A percentile compares a stretch with the other conserved stretches of the same genome.
These are phyloP conservation scores for Pholis gunnellus DNA, from an alignment of 2,113 vertebrate species.

Conservation along the genomic window DNA sequence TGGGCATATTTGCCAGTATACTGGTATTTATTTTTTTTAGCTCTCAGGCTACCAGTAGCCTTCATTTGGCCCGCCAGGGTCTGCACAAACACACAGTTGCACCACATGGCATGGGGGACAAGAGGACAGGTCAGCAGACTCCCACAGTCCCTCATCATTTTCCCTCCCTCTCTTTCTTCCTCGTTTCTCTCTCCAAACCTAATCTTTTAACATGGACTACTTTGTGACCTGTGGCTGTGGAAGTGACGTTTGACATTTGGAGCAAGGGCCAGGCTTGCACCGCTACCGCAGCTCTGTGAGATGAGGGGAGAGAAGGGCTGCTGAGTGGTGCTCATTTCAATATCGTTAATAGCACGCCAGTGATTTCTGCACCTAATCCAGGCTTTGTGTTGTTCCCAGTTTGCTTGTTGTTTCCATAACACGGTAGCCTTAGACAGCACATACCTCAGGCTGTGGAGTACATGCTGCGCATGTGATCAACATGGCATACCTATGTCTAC, in stretches of 20 bases:
- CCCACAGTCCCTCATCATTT: not conserved
- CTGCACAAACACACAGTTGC: conserved; percentile 3
- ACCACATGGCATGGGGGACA: not conserved
- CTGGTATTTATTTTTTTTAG: conserved; percentile 40
- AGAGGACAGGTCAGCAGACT: conserved; percentile 6
- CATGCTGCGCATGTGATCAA: conserved; percentile 30
- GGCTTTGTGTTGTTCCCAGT: conserved; percentile 65
- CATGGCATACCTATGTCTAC: not conserved
- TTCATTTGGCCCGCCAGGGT: conserved; percentile 21
- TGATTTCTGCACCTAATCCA: conserved; percentile 78
- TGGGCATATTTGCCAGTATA: conserved; percentile 62
- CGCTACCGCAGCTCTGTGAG: conserved; percentile 23
- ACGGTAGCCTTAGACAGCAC: conserved; percentile 22
- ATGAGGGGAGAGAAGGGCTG: conserved; percentile 21
- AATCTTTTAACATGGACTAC: not conserved
- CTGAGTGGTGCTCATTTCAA: conserved; percentile 66
- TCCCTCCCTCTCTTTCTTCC: not conserved
- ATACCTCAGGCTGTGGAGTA: conserved; percentile 8
- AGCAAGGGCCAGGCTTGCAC: conserved; percentile 19
- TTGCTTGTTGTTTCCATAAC: conserved; percentile 59
- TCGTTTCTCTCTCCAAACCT: not conserved
- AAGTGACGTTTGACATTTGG: conserved; percentile 52
- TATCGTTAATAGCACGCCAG: conserved; percentile 52
- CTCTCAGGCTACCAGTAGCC: conserved; percentile 18
- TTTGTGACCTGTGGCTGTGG: conserved; percentile 35